phyloP scores from a whole-genome alignment of 2,888 invertebrate species.

The Limenitis camilla region DNA sequence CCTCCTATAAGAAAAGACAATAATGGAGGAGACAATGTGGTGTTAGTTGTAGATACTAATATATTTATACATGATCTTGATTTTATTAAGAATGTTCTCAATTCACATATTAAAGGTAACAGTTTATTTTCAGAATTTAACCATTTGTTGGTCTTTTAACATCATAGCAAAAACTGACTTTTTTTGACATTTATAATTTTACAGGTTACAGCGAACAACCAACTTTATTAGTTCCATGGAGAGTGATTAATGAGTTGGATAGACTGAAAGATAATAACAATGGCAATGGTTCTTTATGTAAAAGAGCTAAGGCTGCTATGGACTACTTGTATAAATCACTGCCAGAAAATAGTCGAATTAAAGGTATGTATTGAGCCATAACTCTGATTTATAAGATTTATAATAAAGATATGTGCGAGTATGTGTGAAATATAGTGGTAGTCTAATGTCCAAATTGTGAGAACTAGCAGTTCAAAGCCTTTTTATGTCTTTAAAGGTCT shows the following conservation, averaged over 20 bases:
- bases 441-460: too few relatives aligned
- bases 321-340: slow-evolving; percentile 70
- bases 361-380: slow-evolving; percentile 42
- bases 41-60: slow-evolving; percentile 67
- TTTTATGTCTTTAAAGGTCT: too few relatives aligned
- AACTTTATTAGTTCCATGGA: slow-evolving; percentile 73
- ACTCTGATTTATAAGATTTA: neutral
- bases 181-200: too few relatives aligned
- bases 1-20: slow-evolving; percentile 36
- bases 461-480: too few relatives aligned
- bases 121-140: neutral
- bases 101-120: slow-evolving; percentile 62
- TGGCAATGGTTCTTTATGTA: slow-evolving; percentile 55
- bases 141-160: too few relatives aligned
- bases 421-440: too few relatives aligned
- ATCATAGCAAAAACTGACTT: too few relatives aligned
- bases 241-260: slow-evolving; percentile 76
- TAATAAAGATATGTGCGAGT: neutral
- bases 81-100: slow-evolving; percentile 56
- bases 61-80: slow-evolving; percentile 66
- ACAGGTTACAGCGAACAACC: slow-evolving; percentile 59
- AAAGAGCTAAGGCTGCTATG: slow-evolving; percentile 62
- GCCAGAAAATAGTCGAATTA: slow-evolving; percentile 59
- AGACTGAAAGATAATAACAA: slow-evolving; percentile 69
- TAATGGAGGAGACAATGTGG: slow-evolving; percentile 38